Evolutionary conservation across 2,888 invertebrate genomes (phyloP).

Genomic region (Heliconius aoede): DNA sequence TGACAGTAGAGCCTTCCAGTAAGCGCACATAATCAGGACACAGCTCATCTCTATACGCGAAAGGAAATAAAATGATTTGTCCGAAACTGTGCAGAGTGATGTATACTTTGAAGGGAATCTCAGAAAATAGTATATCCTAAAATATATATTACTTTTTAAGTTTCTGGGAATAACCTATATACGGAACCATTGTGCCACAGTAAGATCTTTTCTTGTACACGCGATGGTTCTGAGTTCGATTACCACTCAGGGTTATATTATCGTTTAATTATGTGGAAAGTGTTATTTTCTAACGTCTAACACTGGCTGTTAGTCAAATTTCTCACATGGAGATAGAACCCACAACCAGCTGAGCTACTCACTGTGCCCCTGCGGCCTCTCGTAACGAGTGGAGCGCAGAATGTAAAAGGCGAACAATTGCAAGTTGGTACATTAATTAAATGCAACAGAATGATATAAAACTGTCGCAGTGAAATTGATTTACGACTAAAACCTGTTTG

Average conservation of each 20-base stretch:
- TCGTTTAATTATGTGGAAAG: too few species aligned
- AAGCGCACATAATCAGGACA: conserved; percentile 71
- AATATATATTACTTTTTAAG: conserved; percentile 33
- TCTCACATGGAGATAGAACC: too few species aligned
- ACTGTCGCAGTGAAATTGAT: conserved; percentile 68
- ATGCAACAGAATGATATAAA: conserved; percentile 64
- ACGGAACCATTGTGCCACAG: too few species aligned
- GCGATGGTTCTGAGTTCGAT: neutral
- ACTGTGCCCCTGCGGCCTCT: too few species aligned
- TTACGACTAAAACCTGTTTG: conserved; percentile 75
- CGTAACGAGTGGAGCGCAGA: conserved; percentile 19
- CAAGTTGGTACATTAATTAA: conserved; percentile 58
- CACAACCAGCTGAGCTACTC: too few species aligned
- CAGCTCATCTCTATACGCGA: conserved; percentile 63
- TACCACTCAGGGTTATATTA: too few species aligned
- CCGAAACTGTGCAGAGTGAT: conserved; percentile 76
- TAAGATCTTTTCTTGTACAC: too few species aligned
- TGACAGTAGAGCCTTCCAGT: conserved; percentile 72
- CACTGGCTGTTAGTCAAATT: neutral
- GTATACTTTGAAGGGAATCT: conserved; percentile 68
- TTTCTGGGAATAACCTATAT: too few species aligned
- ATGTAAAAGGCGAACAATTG: conserved; percentile 29
- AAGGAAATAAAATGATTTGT: conserved; percentile 75
- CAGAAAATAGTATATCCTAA: conserved; percentile 69
- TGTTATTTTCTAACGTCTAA: neutral